Evolutionary conservation across 2,888 invertebrate genomes (phyloP).

Genomic region (Scaptodrosophila latifasciaeformis): DNA sequence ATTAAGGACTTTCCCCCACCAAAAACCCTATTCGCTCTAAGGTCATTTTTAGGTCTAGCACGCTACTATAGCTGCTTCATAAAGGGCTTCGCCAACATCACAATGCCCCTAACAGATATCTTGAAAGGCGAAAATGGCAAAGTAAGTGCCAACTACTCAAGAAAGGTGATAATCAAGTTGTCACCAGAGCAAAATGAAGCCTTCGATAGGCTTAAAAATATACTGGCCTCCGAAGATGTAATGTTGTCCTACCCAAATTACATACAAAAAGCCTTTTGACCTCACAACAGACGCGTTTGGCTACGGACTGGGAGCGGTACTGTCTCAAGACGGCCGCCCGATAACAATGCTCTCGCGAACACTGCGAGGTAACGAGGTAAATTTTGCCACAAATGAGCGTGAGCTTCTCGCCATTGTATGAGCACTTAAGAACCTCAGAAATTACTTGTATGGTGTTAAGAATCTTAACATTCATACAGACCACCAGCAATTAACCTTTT

Average conservation of each 20-base stretch:
- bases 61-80: neutral
- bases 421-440: neutral
- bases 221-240: neutral
- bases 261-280: neutral
- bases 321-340: too few species aligned
- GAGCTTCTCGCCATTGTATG: constrained; percentile 1
- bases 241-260: neutral
- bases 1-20: neutral
- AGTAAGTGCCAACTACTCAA: neutral
- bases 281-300: neutral
- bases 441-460: constrained; percentile 15
- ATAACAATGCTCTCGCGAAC: neutral
- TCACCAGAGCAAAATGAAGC: neutral
- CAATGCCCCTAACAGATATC: neutral
- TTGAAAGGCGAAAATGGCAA: neutral
- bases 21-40: neutral
- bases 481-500: constrained; percentile 9
- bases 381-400: too few species aligned
- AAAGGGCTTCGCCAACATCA: too few species aligned
- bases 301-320: neutral
- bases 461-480: constrained; percentile 4
- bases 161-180: neutral
- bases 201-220: too few species aligned
- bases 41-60: constrained; percentile 1
- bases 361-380: neutral